Evolutionary conservation across 2,888 invertebrate genomes (phyloP).

Genomic region (Junonia oenone): DNA sequence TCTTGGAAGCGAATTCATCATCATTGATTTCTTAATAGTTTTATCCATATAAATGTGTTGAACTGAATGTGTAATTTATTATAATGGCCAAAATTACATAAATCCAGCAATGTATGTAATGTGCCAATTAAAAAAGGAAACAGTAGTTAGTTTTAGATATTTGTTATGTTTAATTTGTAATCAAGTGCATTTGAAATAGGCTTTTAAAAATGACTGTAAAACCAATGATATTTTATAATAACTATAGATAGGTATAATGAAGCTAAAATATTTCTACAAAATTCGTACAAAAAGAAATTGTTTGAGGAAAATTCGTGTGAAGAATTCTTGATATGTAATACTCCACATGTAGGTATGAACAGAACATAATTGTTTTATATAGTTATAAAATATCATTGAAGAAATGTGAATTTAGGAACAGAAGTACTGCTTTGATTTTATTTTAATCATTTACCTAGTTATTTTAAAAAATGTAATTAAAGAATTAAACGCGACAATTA

Average conservation of each 20-base stretch:
- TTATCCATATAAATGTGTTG: not conserved
- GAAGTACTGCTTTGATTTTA: not conserved
- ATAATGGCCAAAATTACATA: constrained; percentile 4
- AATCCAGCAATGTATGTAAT: constrained; percentile 1
- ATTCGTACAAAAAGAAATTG: too few relatives aligned
- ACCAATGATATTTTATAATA: too few relatives aligned
- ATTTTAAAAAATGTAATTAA: not conserved
- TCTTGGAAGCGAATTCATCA: not conserved
- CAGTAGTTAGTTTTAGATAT: not conserved
- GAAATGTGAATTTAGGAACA: not conserved
- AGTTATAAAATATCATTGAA: too few relatives aligned
- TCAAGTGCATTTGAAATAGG: not conserved
- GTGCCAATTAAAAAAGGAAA: constrained; percentile 9
- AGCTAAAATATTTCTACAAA: too few relatives aligned
- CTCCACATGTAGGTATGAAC: too few relatives aligned
- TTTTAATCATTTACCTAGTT: not conserved
- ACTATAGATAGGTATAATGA: too few relatives aligned
- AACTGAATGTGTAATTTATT: not conserved
- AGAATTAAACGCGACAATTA: not conserved
- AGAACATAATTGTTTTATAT: too few relatives aligned
- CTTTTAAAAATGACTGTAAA: not conserved
- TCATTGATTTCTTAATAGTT: not conserved
- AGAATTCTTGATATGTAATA: too few relatives aligned
- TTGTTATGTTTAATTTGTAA: not conserved
- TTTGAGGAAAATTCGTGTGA: too few relatives aligned